Base-by-base conservation (phyloP, 2,113 vertebrate species). In the Ammodytes dubius region DNA sequence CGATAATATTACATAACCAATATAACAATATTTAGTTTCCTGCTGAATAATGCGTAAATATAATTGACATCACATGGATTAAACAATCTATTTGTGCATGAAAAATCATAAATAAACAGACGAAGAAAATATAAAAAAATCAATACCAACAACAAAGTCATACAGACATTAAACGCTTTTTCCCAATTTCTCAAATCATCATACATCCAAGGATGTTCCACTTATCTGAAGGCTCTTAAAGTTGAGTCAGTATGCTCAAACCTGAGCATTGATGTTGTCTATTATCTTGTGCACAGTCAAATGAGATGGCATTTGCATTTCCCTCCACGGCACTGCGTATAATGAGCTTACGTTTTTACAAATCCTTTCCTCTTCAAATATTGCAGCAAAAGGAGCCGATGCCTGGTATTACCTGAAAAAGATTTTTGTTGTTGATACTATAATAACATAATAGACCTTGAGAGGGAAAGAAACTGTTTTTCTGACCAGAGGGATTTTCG, bases 281-380 rank as follows among this genome's bases (percentile, higher is more conserved):
- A 27, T 61, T 75, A 45, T 82, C 27, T 86, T 91, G 69, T 76
- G 72, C 75, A 81, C 49, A 83, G 83, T 74, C 45, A 66, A 78
- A 86, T 72, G 76, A 81, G 66, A 73, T 39, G 5, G 8, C 52
- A 84, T 90, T 90, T 89, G 79, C 79, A 81, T 88, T 88, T 89
- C 65, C 76, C 77, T 81, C 40, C 45, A 0, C 72, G 50, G 67
- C 65, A 49, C 80, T 40, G 60, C 50, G 1, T 35, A 15, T 70
- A 83, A 79, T 67, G 12, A 82, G 46, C 56, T 50, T 79, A 67
- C 27, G 1, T 83, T 82, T 90, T 82, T 85, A 52, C 53, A 72
- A 64, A 50, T 65, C 14, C 4, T 39, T 69, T 13, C 3, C 78
- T 56, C 76, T 82, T 80, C 15, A 66, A 60, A 85, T 75, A 68